Base-by-base conservation (phyloP, 2,888 invertebrate genomes). In the Tachina fera region DNA sequence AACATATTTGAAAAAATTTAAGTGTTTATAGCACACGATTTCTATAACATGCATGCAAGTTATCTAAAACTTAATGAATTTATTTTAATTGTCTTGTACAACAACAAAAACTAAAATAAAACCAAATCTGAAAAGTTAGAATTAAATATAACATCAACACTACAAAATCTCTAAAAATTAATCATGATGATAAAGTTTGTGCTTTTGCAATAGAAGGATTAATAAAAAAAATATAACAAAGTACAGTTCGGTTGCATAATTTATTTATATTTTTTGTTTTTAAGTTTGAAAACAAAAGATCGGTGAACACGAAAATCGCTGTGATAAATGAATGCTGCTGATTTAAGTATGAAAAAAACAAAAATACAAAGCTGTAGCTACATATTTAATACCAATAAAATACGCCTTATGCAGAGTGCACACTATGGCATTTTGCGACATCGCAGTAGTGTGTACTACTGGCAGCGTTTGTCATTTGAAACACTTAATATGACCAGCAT, bases 11-110 rank as follows among this genome's bases (percentile, higher is more conserved):
- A 63, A 43, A 43, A 31, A 22, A 47, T 47, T 13, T 47, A 65
- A 63, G 63, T 45, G 63, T 49, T 31, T 45, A 4, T 19, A 53
- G 5, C 51, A 49, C 67, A 67, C 67, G 67, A 67, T 10, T 67
- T 39, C 10, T 16, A 10, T 39, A 51, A 16, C 67, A 67, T 67
- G 67, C 67, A 67, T 67, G 67, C 67, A 49, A 67, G 3, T 51
- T 10, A 19, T 8, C 16, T 22, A 39, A 49, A 51, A 39, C n/a
- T 14, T n/a, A 14, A 16, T 51, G 16, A 14, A 65, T 4, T 14
- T 39, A 16, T 51, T 67, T 51, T 19, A 45, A 67, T 43, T 43
- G 9, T 19, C 19, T 14, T 3, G 31, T 0, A 13, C n/a, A 51
- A 3, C 14, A 16, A 16, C 22, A 13, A 13, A 39, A 19, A 31